Conservation (phyloP, 2,113 vertebrate genomes). For the Heliornis fulica region DNA sequence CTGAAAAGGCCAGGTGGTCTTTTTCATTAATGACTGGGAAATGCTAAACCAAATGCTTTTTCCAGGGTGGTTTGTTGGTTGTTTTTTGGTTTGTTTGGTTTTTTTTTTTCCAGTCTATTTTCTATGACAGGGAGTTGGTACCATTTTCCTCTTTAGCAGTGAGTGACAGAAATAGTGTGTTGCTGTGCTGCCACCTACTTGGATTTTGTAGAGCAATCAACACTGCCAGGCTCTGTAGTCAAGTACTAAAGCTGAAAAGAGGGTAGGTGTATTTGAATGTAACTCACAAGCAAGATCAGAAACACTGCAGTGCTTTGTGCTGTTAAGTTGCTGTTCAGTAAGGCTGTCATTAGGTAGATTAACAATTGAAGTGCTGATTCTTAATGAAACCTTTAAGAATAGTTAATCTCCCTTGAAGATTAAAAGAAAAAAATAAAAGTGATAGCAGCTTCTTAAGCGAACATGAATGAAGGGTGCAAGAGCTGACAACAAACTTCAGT, state of each 20-base stretch:
- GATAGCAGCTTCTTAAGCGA: neutral
- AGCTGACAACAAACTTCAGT: neutral
- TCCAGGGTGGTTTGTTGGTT: neutral
- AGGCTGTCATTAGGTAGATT: neutral
- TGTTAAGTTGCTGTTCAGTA: neutral
- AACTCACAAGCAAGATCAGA: slow-evolving; percentile 21
- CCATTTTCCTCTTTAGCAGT: slow-evolving; percentile 27
- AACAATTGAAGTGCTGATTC: slow-evolving; percentile 20
- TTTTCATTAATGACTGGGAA: slow-evolving; percentile 7
- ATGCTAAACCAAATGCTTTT: neutral
- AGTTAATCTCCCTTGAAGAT: neutral
- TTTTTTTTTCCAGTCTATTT: neutral
- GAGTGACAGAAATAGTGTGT: slow-evolving; percentile 55
- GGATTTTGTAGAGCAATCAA: slow-evolving; percentile 26
- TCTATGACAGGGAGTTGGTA: neutral
- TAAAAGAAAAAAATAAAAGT: neutral
- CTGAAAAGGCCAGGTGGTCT: neutral
- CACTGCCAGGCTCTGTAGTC: slow-evolving; percentile 46
- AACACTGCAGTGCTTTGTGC: neutral
- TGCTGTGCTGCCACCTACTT: slow-evolving; percentile 64
- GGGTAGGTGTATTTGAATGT: slow-evolving; percentile 48
- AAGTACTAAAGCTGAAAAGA: slow-evolving; percentile 43
- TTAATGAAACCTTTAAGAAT: slow-evolving; percentile 1
- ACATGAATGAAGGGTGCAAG: neutral
- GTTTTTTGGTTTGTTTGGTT: no score